Conservation (phyloP, 2,113 vertebrate species). For the Oncorhynchus tshawytscha region DNA sequence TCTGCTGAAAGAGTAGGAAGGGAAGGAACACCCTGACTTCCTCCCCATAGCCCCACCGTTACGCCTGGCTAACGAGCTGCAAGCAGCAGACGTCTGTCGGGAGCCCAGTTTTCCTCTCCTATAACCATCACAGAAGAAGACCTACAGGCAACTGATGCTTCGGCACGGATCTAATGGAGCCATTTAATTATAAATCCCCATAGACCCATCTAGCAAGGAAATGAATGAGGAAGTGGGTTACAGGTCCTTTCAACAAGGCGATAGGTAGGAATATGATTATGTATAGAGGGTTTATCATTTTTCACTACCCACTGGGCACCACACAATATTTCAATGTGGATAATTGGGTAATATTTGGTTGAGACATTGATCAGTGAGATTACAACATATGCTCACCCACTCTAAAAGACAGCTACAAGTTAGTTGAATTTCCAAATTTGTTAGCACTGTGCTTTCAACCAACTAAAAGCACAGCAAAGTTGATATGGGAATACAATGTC, state of each 20-base stretch:
- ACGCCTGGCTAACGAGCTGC: constrained; percentile 67
- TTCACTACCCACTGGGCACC: too few relatives aligned
- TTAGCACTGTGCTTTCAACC: too few relatives aligned
- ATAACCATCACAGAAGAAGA: constrained; percentile 66
- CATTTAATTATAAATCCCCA: constrained; percentile 56
- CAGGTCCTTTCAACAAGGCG: constrained; percentile 61
- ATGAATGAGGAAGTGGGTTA: constrained; percentile 42
- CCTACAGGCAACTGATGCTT: constrained; percentile 48
- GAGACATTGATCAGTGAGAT: too few relatives aligned
- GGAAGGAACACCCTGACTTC: too few relatives aligned
- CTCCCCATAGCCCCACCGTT: constrained; percentile 64
- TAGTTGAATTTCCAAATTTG: too few relatives aligned
- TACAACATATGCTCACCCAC: too few relatives aligned
- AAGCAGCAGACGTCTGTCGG: constrained; percentile 51
- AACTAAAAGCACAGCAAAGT: too few relatives aligned
- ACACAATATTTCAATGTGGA: too few relatives aligned
- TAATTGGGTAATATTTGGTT: too few relatives aligned
- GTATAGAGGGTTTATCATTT: not conserved
- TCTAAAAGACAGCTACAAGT: too few relatives aligned
- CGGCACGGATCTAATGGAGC: constrained; percentile 49
- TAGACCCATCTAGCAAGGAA: constrained; percentile 36
- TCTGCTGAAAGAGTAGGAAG: too few relatives aligned
- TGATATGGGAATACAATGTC: too few relatives aligned
- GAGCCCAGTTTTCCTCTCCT: constrained; percentile 28
- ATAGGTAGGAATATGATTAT: not conserved